Conservation (phyloP, 2,888 invertebrate genomes). For the Antheraea yamamai region DNA sequence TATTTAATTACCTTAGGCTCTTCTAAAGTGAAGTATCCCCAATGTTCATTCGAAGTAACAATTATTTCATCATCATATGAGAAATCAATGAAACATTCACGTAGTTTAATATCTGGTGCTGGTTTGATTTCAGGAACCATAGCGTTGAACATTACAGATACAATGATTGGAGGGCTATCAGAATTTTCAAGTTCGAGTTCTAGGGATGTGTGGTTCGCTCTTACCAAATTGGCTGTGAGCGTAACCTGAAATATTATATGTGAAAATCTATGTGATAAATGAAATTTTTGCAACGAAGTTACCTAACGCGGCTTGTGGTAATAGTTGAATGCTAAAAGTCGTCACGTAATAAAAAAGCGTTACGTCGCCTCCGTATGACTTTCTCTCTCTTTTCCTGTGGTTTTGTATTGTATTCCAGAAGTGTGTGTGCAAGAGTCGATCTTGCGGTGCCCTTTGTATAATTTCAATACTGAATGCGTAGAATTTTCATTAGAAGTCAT, state of each 20-base stretch:
- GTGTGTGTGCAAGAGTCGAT: not conserved
- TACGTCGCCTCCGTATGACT: too few species aligned
- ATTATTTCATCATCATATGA: constrained; percentile 74
- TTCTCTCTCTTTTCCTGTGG: too few species aligned
- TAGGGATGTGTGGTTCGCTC: constrained; percentile 70
- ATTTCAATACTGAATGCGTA: too few species aligned
- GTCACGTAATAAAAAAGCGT: too few species aligned
- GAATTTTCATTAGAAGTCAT: too few species aligned
- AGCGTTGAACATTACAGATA: constrained; percentile 79
- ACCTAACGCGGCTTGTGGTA: too few species aligned
- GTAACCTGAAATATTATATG: constrained; percentile 64
- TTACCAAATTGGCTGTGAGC: constrained; percentile 77
- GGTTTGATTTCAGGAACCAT: constrained; percentile 72
- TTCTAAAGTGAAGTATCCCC: constrained; percentile 56
- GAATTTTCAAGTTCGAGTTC: constrained; percentile 82
- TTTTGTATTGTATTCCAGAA: not conserved
- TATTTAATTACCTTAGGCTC: constrained; percentile 31
- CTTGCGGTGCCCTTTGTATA: too few species aligned
- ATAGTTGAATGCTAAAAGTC: too few species aligned
- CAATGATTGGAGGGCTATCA: constrained; percentile 74
- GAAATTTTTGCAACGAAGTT: not conserved
- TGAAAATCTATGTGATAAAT: not conserved
- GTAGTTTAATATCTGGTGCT: constrained; percentile 76
- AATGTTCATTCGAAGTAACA: constrained; percentile 71
- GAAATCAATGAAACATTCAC: constrained; percentile 83